These are phyloP conservation scores for Campoplex nolae DNA, from an alignment of 2,888 invertebrate species.

Conservation along the genomic window DNA sequence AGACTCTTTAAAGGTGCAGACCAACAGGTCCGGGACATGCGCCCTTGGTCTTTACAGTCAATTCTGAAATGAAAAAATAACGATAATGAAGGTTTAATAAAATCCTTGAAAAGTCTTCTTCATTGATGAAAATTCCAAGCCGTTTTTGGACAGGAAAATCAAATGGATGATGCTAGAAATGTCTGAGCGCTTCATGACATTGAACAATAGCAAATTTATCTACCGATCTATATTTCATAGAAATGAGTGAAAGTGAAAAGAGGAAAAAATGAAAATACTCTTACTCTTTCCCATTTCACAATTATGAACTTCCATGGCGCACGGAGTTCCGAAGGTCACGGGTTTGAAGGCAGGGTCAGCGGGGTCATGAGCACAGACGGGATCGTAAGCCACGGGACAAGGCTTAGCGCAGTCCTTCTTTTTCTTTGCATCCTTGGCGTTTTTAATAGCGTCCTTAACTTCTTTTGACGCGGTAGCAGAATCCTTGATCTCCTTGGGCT, in stretches of 20 bases:
- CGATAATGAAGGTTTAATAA: not conserved
- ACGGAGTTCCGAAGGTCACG: slow-evolving; percentile 88
- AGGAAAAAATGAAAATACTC: slow-evolving; percentile 76
- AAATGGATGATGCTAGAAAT: not conserved
- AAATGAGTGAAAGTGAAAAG: not conserved
- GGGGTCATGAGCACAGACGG: slow-evolving; percentile 88
- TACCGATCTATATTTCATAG: not conserved
- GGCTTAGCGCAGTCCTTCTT: slow-evolving; percentile 86
- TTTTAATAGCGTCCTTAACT: slow-evolving; percentile 79
- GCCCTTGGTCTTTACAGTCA: slow-evolving; percentile 87
- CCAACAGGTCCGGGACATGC: slow-evolving; percentile 88
- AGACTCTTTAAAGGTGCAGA: slow-evolving; percentile 86
- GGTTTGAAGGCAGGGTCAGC: slow-evolving; percentile 85
- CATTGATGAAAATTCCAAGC: not conserved
- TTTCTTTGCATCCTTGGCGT: slow-evolving; percentile 88
- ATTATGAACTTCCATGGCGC: slow-evolving; percentile 88
- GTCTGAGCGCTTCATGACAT: not conserved
- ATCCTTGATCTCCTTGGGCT: slow-evolving; percentile 73
- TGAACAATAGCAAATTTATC: not conserved
- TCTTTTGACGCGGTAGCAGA: slow-evolving; percentile 78
- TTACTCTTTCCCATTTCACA: slow-evolving; percentile 89
- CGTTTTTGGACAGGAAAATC: not conserved
- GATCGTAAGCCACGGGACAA: slow-evolving; percentile 85
- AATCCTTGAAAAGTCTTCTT: not conserved
- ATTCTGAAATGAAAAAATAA: slow-evolving; percentile 85